Percentiles rank a stretch among this genome's conserved stretches.
phyloP scores from a whole-genome alignment of 2,888 invertebrate species.

The Prenolepis imparis region DNA sequence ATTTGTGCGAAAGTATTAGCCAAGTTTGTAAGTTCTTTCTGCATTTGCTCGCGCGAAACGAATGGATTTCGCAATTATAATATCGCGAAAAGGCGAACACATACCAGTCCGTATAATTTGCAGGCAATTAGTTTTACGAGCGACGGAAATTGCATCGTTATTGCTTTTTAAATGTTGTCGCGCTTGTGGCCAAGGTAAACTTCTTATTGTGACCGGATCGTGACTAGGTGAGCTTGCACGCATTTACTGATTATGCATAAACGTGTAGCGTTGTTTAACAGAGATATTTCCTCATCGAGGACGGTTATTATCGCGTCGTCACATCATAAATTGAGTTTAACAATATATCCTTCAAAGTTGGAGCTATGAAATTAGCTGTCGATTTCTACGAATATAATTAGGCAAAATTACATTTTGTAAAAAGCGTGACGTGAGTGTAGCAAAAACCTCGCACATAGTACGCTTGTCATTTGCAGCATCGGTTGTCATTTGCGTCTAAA shows the following conservation, averaged over 20 bases:
- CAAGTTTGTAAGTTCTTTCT: background rate
- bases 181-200: constrained; percentile 50
- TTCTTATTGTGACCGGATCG: constrained; percentile 44
- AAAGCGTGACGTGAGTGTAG: background rate
- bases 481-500: background rate
- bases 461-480: background rate
- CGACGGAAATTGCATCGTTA: constrained; percentile 37
- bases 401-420: constrained; percentile 14
- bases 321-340: constrained; percentile 18
- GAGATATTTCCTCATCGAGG: constrained; percentile 18
- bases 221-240: constrained; percentile 30
- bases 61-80: constrained; percentile 26
- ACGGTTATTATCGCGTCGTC: constrained; percentile 40
- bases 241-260: constrained; percentile 29
- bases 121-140: constrained; percentile 25
- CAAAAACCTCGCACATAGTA: background rate
- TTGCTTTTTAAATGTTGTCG: constrained; percentile 26
- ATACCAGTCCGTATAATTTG: constrained; percentile 7
- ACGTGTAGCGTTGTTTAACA: constrained; percentile 9
- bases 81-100: constrained; percentile 1
- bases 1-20: background rate
- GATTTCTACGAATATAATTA: background rate
- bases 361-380: constrained; percentile 5
- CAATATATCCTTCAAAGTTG: background rate
- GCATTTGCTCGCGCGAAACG: background rate